These are phyloP conservation scores for Lasioglossum albipes DNA, from an alignment of 1,140 invertebrate species.

Conservation along the genomic window DNA sequence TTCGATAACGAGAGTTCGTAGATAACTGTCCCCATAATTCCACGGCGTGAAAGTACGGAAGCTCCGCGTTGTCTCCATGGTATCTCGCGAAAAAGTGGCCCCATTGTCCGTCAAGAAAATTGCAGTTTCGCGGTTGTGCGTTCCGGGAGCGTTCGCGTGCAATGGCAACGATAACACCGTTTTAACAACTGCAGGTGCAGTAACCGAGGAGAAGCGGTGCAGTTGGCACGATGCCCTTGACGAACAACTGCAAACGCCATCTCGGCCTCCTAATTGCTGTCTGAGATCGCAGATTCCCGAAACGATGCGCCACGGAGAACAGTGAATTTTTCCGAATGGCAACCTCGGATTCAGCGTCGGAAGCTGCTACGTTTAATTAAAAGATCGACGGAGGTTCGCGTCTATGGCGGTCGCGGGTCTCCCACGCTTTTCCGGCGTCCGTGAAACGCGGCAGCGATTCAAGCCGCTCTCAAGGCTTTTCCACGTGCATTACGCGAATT, in stretches of 20 bases:
- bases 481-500: no score
- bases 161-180: slow-evolving; percentile 12
- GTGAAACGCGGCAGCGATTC: no score
- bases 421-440: no score
- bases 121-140: background rate
- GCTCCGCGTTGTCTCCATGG: no score
- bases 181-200: slow-evolving; percentile 44
- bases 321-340: background rate
- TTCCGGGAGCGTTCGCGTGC: slow-evolving; percentile 15
- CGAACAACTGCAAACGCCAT: slow-evolving; percentile 12
- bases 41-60: background rate
- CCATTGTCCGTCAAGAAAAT: background rate
- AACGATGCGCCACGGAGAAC: background rate
- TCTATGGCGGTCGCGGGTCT: no score
- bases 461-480: no score
- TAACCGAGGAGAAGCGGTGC: slow-evolving; percentile 25
- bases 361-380: no score
- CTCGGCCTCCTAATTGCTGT: slow-evolving; percentile 16
- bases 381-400: no score
- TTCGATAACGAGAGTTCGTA: no score
- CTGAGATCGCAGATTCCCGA: background rate
- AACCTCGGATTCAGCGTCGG: background rate
- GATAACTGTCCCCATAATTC: no score
- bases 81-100: background rate
- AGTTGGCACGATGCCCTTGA: slow-evolving; percentile 38